phyloP scores from a whole-genome alignment of 2,888 invertebrate genomes.

The Lepidochrysops patricia region DNA sequence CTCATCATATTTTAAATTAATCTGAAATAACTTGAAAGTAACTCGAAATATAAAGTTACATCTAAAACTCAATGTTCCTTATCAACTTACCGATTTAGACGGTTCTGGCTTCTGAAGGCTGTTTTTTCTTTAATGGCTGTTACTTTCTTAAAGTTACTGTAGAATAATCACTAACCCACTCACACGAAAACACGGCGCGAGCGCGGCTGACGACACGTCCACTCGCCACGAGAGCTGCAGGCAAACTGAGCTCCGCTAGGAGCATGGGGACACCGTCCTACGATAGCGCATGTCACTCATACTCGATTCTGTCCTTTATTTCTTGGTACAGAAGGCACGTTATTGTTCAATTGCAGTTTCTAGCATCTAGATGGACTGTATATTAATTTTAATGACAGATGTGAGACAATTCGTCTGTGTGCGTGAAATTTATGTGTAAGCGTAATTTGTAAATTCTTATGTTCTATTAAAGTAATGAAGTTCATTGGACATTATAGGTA shows the following conservation, averaged over 20 bases:
- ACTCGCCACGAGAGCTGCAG: neutral
- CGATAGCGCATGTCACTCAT: conserved; percentile 33
- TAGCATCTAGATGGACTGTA: neutral
- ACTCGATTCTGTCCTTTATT: conserved; percentile 19
- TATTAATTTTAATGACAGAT: no score
- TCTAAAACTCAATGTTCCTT: neutral
- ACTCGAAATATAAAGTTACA: neutral
- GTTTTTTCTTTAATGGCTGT: neutral
- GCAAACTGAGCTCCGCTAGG: conserved; percentile 8
- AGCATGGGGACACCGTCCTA: conserved; percentile 36
- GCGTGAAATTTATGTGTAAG: no score
- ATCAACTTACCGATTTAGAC: neutral
- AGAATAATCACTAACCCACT: neutral
- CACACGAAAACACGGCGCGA: neutral
- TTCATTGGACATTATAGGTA: no score
- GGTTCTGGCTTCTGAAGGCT: neutral
- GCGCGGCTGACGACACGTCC: neutral
- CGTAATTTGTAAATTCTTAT: no score
- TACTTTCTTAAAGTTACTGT: neutral
- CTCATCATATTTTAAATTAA: no score
- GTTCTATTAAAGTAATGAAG: no score
- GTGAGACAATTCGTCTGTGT: neutral
- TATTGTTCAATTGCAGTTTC: conserved; percentile 4
- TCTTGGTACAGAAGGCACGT: fast-evolving
- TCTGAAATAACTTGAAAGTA: neutral